Base-by-base conservation (phyloP, 2,888 invertebrate species). In the Rhimphoctona megacephalus region DNA sequence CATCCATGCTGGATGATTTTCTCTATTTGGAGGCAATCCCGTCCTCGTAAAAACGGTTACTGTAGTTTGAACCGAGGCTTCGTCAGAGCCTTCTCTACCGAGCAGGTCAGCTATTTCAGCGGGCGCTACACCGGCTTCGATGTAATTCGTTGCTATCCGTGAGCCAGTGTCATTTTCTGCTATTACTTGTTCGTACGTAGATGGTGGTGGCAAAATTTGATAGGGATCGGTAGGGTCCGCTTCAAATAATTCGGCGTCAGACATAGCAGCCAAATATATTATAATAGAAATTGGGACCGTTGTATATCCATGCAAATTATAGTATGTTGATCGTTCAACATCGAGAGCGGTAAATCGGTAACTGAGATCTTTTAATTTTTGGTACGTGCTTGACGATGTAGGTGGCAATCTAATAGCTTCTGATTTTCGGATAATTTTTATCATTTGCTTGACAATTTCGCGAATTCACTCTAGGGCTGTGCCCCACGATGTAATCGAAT, bases 1-100 rank as follows among this genome's bases (percentile, higher is more conserved):
- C 78, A 79, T 79, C 78, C 78, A 79, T 39, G 78, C 78, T 17
- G 78, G 78, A n/a, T 79, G 78, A 39, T 54, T 54, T 69, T 79
- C 69, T 25, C 69, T 17, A 22, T 67, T 54, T 5, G 78, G 67
- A 36, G 78, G 78, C 22, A 78, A 19, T n/a, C 76, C 76, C 19
- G 46, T 64, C 64, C 76, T 25, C 11, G 76, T 77, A 64, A 77
- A 49, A 2, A 77, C 33, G 3, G 76, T 77, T 0, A 64, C 76
- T 3, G 22, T 33, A 8, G 77, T 77, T 52, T 22, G 49, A 14
- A 69, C 25, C 17, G 78, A 78, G 14, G 54, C n/a, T 25, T 69
- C 8, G n/a, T 74, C 57, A 0, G 79, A 39, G 19, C 25, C 36
- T 19, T 57, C 57, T 19, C 79, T 43, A 14, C 57, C 69, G 69